phyloP scores from a whole-genome alignment of 2,888 invertebrate species.

The Auanema sp. region DNA sequence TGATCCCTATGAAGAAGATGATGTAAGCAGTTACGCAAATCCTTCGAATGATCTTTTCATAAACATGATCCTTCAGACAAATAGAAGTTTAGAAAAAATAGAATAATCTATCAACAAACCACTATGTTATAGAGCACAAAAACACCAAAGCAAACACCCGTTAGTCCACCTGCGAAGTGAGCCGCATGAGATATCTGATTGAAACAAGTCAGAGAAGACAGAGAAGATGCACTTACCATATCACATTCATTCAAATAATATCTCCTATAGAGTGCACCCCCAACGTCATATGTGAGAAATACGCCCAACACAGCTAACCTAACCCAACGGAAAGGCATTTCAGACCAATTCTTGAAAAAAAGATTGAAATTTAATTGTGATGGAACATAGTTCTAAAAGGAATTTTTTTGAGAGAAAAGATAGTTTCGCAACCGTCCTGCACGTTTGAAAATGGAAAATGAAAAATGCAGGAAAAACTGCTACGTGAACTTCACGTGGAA shows the following conservation, averaged over 20 bases:
- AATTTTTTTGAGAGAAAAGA: background rate
- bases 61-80: slow-evolving; percentile 19
- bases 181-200: slow-evolving; percentile 85
- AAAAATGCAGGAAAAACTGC: background rate
- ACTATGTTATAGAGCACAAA: slow-evolving; percentile 44
- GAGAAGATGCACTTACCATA: slow-evolving; percentile 67
- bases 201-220: slow-evolving; percentile 6
- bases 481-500: background rate
- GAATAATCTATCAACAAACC: slow-evolving; percentile 19
- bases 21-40: slow-evolving; percentile 27
- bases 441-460: background rate
- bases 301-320: slow-evolving; percentile 81
- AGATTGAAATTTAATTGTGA: background rate
- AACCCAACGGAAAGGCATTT: slow-evolving; percentile 89
- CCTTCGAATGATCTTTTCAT: slow-evolving; percentile 34
- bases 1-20: slow-evolving; percentile 21
- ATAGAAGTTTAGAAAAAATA: slow-evolving; percentile 3
- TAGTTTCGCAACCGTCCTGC: background rate
- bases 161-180: slow-evolving; percentile 86
- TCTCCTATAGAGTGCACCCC: slow-evolving; percentile 87
- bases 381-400: background rate
- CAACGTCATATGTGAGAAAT: slow-evolving; percentile 81
- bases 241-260: slow-evolving; percentile 78
- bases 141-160: slow-evolving; percentile 75
- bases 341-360: slow-evolving; percentile 80